Conservation (phyloP, 1,140 invertebrate genomes). For the Bombus waltoni region DNA sequence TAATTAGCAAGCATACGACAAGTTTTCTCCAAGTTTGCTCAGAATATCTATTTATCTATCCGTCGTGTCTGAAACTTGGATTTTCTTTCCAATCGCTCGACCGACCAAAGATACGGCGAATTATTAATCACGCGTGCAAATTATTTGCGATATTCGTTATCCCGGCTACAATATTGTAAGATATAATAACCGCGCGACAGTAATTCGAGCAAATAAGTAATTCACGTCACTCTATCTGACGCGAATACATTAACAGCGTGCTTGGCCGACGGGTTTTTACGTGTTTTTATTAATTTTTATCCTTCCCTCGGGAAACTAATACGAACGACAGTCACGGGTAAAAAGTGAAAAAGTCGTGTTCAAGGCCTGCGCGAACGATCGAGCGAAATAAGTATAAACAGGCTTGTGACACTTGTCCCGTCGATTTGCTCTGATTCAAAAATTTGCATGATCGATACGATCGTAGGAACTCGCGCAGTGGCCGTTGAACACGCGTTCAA, state of each 20-base stretch:
- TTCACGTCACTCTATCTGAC: not conserved
- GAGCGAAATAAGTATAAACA: not conserved
- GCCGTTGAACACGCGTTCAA: not conserved
- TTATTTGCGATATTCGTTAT: no score
- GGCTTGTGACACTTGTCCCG: slow-evolving; percentile 56
- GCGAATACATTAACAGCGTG: not conserved
- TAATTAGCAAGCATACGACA: no score
- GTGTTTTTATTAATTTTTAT: not conserved
- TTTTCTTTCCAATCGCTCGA: no score
- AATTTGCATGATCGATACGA: slow-evolving; percentile 61
- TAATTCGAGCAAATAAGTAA: not conserved
- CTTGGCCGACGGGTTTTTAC: not conserved
- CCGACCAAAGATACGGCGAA: no score
- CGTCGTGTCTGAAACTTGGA: no score
- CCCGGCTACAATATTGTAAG: no score
- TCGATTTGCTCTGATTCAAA: slow-evolving; percentile 49
- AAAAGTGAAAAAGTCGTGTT: not conserved
- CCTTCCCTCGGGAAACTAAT: not conserved
- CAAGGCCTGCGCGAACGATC: slow-evolving; percentile 17
- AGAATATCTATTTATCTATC: no score
- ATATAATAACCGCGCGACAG: no score
- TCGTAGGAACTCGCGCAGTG: no score
- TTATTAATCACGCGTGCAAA: slow-evolving; percentile 31
- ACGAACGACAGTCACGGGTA: not conserved
- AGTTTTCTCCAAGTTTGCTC: no score